Conservation (phyloP, 2,113 vertebrate genomes). For the Dolichallabes microphthalmus region DNA sequence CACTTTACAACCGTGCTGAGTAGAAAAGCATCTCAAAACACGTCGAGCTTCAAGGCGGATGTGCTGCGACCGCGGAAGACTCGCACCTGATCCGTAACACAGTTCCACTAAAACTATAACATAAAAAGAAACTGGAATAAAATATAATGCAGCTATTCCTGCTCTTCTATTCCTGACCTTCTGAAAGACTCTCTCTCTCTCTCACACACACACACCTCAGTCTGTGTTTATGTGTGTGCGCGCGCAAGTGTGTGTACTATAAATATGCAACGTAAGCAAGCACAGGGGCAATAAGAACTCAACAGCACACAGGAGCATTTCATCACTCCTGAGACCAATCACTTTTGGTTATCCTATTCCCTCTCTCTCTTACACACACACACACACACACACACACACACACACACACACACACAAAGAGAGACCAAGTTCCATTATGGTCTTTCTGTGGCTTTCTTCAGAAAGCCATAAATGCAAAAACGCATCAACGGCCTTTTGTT, state of each 20-base stretch:
- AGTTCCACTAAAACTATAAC: too few relatives aligned
- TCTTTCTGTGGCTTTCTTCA: background rate
- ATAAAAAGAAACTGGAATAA: too few relatives aligned
- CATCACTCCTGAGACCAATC: conserved; percentile 10
- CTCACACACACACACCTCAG: conserved; percentile 2
- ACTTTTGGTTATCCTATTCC: background rate
- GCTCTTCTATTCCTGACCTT: background rate
- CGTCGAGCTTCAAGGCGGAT: background rate
- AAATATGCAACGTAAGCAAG: conserved; percentile 29
- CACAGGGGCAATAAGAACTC: background rate
- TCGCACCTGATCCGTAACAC: too few relatives aligned
- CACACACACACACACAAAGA: background rate
- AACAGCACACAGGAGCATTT: background rate
- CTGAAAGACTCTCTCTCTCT: too few relatives aligned
- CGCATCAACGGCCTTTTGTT: background rate
- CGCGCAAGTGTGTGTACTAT: background rate
- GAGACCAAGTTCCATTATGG: background rate
- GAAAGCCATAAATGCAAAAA: background rate
- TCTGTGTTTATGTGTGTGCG: too few relatives aligned
- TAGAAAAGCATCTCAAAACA: background rate
- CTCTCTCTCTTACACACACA: too few relatives aligned
- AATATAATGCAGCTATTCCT: background rate
- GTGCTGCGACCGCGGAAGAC: background rate
- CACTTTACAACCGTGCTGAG: background rate
- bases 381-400: background rate